A percentile compares a stretch with the other conserved stretches of the same genome.
Evolutionary conservation across 2,113 vertebrate species (phyloP).

Genomic region (Gallinago paraguaiae): DNA sequence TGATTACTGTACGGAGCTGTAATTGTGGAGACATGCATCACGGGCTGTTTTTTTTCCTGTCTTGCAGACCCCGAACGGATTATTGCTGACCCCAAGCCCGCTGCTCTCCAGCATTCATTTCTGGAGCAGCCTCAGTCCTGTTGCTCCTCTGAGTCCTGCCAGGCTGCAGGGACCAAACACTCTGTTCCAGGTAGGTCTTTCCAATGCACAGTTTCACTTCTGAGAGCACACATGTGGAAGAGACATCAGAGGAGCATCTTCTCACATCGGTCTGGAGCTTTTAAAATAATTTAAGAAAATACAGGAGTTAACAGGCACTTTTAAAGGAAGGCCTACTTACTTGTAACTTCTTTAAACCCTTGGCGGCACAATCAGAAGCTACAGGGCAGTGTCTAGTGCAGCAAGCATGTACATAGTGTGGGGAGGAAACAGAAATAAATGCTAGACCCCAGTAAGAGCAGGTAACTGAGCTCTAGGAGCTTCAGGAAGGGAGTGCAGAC

Average conservation of each 20-base stretch:
- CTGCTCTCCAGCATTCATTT: slow-evolving; percentile 94
- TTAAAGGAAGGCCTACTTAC: neutral
- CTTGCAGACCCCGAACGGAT: slow-evolving; percentile 87
- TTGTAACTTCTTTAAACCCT: neutral
- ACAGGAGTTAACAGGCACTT: neutral
- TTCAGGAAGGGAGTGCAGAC: neutral
- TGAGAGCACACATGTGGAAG: accelerated
- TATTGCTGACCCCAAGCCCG: slow-evolving; percentile 92
- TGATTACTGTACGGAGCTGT: neutral
- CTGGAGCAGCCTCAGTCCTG: slow-evolving; percentile 96
- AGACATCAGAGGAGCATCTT: neutral
- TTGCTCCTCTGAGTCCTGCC: slow-evolving; percentile 92
- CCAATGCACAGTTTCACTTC: neutral
- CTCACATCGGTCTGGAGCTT: neutral
- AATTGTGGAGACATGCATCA: neutral
- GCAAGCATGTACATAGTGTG: neutral
- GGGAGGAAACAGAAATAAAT: neutral
- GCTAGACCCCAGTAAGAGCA: neutral
- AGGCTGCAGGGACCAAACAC: slow-evolving; percentile 91
- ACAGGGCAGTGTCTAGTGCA: neutral
- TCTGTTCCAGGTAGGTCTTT: slow-evolving; percentile 88
- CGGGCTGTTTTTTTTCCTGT: neutral
- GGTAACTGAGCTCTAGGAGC: neutral
- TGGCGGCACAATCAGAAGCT: neutral
- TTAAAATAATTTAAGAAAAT: neutral